A percentile compares a stretch with the other conserved stretches of the same genome.
Evolutionary conservation across 2,113 vertebrate genomes (phyloP).

Genomic region (Prunella fulvescens): DNA sequence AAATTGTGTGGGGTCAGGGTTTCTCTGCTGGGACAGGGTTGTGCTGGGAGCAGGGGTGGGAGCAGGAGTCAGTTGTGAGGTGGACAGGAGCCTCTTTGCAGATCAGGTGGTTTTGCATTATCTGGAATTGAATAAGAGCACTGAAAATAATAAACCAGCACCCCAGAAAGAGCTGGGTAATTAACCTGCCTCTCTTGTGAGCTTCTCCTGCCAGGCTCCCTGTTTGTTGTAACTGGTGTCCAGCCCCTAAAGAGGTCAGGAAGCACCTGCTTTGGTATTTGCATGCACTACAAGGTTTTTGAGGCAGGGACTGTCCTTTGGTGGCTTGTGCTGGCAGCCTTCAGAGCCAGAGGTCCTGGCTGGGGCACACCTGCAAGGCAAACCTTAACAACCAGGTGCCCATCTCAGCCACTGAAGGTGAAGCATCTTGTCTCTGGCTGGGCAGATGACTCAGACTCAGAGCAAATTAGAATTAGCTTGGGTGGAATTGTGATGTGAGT

Average conservation of each 20-base stretch:
- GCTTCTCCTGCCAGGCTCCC: not conserved
- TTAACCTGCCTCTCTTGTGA: not conserved
- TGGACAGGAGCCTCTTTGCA: not conserved
- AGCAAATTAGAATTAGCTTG: slow-evolving; percentile 24
- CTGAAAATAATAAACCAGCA: not conserved
- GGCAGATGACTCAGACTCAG: slow-evolving; percentile 42
- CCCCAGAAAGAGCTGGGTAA: not conserved
- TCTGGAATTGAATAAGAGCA: not conserved
- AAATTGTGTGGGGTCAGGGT: not conserved
- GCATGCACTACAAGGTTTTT: not conserved
- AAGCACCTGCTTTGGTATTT: slow-evolving; percentile 43
- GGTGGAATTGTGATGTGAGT: slow-evolving; percentile 29
- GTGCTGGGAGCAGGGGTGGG: not conserved
- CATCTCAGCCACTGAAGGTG: not conserved
- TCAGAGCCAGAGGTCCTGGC: not conserved
- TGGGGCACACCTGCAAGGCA: slow-evolving; percentile 34
- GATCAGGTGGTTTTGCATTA: not conserved
- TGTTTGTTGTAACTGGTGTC: not conserved
- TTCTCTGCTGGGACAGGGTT: not conserved
- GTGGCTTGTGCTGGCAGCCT: not conserved
- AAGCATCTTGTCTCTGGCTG: not conserved
- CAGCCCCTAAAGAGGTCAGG: slow-evolving; percentile 14
- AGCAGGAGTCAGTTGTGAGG: not conserved
- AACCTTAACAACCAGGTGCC: not conserved
- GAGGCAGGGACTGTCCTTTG: not conserved